Base-by-base conservation (phyloP, 2,888 invertebrate genomes). In the Tachina grossa region DNA sequence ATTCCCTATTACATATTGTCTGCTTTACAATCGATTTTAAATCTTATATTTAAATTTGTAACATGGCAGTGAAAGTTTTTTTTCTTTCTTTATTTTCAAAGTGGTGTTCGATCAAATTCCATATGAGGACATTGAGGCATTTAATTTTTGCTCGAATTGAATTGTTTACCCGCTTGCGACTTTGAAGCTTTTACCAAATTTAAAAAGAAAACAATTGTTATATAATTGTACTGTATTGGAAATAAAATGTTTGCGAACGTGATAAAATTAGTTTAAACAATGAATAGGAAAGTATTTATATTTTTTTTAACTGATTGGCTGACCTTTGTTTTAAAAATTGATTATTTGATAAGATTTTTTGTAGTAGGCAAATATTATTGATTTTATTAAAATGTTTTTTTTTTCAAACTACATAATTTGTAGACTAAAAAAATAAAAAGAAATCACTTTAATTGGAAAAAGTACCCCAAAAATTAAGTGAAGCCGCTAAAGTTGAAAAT, bases 191-290 rank as follows among this genome's bases (percentile, higher is more conserved):
- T 82, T 71, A 76, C 63, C 63, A 71, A 71, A 75, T 71, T 31
- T 43, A 16, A 49, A 76, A 71, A 71, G 45, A 61, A 82, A 82
- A 76, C 63, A 71, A 65, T 71, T 76, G 57, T 83, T 83, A 83
- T 83, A 57, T 77, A 83, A 83, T 63, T 63, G 31, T 0, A 49
- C 31, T 31, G 22, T 71, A 65, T 51, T 65, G 22, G n/a, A 65
- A 71, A 71, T 51, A 57, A 6, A 19, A 43, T 65, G 16, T 69
- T 63, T 43, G 43, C 49, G 65, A 57, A 83, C 82, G 82, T 83
- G 82, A 82, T 57, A 65, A 71, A 82, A 82, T 82, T 82, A 55
- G 55, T 55, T 71, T 57, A 65, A 77, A 71, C 22, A 22, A 10
- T 41, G 11, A 47, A 53, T 51, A 63, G 22, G 51, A 75, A 81